Conservation (phyloP, 2,797 vertebrate genomes). For the Schizopygopsis malacanthus region DNA sequence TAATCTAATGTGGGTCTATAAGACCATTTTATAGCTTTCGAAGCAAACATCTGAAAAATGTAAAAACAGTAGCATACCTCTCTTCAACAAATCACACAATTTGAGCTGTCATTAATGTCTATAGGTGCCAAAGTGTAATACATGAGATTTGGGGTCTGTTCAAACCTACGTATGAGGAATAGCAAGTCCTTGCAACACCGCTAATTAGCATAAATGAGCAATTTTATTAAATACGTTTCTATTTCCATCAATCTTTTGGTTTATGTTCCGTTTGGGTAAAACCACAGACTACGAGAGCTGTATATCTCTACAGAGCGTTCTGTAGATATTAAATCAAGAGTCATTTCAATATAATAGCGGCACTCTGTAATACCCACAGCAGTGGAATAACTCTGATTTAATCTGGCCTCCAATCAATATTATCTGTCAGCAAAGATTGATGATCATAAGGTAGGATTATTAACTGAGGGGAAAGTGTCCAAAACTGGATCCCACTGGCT, state of each 20-base stretch:
- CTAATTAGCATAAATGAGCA: slow-evolving; percentile 3
- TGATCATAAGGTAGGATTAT: slow-evolving; percentile 80
- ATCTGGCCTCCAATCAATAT: slow-evolving; percentile 79
- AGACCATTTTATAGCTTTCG: background rate
- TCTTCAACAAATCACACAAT: background rate
- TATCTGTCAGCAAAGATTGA: slow-evolving; percentile 80
- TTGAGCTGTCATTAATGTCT: background rate
- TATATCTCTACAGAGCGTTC: slow-evolving; percentile 41
- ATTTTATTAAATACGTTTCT: background rate
- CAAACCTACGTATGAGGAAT: background rate
- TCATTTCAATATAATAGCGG: slow-evolving; percentile 75
- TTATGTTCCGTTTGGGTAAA: background rate
- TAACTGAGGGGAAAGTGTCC: slow-evolving; percentile 73
- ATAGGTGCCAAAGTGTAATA: background rate
- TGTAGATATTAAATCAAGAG: slow-evolving; percentile 70
- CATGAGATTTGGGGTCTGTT: background rate
- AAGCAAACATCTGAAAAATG: background rate
- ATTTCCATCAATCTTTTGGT: slow-evolving; percentile 16
- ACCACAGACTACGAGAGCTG: background rate
- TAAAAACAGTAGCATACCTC: background rate
- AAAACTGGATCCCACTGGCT: slow-evolving; percentile 71
- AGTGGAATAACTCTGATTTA: slow-evolving; percentile 80
- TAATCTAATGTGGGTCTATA: background rate
- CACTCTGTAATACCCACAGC: slow-evolving; percentile 75
- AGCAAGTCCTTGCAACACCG: background rate